Evolutionary conservation across 2,113 vertebrate species (phyloP), one percentile per base, ranked within the genome.

Genomic region (Phylloscopus trochilus): DNA sequence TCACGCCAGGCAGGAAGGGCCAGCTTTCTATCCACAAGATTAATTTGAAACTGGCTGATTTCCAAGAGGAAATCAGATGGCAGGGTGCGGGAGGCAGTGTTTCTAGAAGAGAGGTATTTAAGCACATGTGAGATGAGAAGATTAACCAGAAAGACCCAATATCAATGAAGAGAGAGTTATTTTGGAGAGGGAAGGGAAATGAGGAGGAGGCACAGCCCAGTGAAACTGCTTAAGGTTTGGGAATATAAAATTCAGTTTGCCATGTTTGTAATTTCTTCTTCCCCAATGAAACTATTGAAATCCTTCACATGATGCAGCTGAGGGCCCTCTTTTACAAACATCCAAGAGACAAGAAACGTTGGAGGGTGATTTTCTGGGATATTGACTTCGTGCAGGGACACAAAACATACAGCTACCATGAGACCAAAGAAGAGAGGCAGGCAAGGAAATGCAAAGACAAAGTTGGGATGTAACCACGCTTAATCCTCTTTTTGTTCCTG

Each of bases 51-150:
- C 51, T 94, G 92, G 70, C 69, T 90, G 70, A 31, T 96, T 80
- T 91, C 87, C 95, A 92, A 81, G 73, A 89, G 87, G 90, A 96
- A 94, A 69, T 95, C 58, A 56, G 62, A 85, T 4, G 15, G 55
- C 70, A 43, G 80, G n/a, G 76, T 67, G 70, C 62, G 79, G 37
- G 53, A 94, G 49, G 33, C 51, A 66, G 31, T 28, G n/a, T 75
- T 75, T 72, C 49, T 44, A 41, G 41, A 47, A 87, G 17, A 75
- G 66, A 78, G 33, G 9, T 47, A 39, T 56, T 92, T 83, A 53
- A 33, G 60, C 35, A 49, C 63, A 19, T 28, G 56, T 46, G 56
- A 89, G 56, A 78, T 15, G 17, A 26, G n/a, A 64, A 80, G 19
- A 75, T 70, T 69, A 91, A 51, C 43, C 35, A 82, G 17, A 75